Conservation (phyloP, 2,797 vertebrate genomes). For the Sylvilagus floridanus region DNA sequence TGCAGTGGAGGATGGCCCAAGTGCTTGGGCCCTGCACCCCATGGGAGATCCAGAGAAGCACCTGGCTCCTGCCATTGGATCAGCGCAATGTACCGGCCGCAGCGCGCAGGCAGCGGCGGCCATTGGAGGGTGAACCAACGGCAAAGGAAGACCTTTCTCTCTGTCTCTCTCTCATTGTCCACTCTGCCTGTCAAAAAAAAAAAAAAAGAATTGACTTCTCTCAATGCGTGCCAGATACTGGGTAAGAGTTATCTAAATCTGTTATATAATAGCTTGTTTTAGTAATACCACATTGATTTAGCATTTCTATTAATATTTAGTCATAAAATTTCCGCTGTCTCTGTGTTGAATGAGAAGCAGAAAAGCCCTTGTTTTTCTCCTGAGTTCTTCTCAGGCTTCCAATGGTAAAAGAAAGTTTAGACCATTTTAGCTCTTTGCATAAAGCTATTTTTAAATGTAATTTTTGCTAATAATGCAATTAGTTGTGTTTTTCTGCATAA, state of each 20-base stretch:
- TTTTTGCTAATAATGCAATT: slow-evolving; percentile 77
- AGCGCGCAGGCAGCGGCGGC: no score
- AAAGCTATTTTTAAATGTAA: slow-evolving; percentile 80
- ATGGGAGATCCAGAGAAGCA: no score
- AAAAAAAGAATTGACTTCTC: no score
- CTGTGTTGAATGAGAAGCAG: slow-evolving; percentile 60
- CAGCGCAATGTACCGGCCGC: no score
- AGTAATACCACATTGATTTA: slow-evolving; percentile 16
- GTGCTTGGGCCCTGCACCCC: no score
- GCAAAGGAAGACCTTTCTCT: no score
- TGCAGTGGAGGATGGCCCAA: no score
- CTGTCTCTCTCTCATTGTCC: no score
- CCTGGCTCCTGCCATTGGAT: no score
- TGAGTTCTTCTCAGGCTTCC: slow-evolving; percentile 64
- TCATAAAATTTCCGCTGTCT: neutral
- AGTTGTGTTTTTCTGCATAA: slow-evolving; percentile 79
- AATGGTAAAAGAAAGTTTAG: slow-evolving; percentile 71
- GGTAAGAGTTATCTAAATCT: neutral
- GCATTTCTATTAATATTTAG: slow-evolving; percentile 49
- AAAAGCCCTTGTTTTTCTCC: slow-evolving; percentile 54
- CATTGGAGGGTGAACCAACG: no score
- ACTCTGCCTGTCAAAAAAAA: no score
- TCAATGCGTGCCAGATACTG: neutral
- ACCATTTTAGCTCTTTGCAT: slow-evolving; percentile 78
- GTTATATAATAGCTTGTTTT: neutral